Percentiles rank a stretch among this genome's conserved stretches.
Conservation (phyloP, 2,797 vertebrate genomes). For the Peromyscus nudipes region DNA sequence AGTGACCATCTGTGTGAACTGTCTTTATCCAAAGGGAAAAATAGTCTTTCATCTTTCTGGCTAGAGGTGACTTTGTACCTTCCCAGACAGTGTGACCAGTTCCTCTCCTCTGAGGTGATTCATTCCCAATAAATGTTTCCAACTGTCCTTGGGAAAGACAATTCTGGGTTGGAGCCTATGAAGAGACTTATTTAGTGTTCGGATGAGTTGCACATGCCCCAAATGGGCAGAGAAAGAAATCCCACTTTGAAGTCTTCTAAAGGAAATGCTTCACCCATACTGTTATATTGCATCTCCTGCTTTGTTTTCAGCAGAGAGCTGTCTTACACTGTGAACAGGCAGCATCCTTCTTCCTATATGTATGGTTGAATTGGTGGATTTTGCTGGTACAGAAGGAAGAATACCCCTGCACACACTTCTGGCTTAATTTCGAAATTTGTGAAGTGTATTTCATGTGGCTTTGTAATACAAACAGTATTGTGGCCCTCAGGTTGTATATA, state of each 20-base stretch:
- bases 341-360: neutral
- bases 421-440: slow-evolving; percentile 10
- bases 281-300: neutral
- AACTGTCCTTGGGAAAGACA: neutral
- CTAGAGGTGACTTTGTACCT: neutral
- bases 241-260: slow-evolving; percentile 10
- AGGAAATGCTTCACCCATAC: neutral
- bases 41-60: neutral
- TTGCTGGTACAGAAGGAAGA: neutral
- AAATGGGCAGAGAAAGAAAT: slow-evolving; percentile 19
- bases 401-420: neutral
- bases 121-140: slow-evolving; percentile 26
- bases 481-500: neutral
- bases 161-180: slow-evolving; percentile 7
- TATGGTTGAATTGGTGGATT: neutral
- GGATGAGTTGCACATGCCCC: neutral
- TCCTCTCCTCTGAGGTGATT: neutral
- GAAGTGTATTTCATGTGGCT: neutral
- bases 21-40: slow-evolving; percentile 4
- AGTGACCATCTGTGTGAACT: neutral
- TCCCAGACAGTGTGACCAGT: neutral
- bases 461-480: neutral
- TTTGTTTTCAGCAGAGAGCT: slow-evolving; percentile 19
- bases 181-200: neutral
- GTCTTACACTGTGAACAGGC: neutral